Base-by-base conservation (phyloP, 2,113 vertebrate species). In the Solea senegalensis region DNA sequence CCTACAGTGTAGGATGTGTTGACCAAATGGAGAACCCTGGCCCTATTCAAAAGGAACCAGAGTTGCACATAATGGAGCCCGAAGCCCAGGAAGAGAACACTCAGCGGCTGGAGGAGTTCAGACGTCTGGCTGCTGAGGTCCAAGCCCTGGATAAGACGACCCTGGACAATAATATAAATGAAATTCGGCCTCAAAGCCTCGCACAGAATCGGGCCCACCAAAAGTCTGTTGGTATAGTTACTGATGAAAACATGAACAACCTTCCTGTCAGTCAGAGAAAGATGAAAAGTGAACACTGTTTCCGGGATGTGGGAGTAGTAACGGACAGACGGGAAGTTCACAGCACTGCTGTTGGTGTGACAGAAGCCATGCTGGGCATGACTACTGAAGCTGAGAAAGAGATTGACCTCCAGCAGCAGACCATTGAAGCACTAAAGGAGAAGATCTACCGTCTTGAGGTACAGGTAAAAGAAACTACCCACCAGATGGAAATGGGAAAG, bases 401-500 rank as follows among this genome's bases (percentile, higher is more conserved):
- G 92, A 94, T 98, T 9, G 97, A 98, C 75, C 94, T 97, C 60
- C 97, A 98, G 76, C 96, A 98, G 76, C 96, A 98, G 86, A 96
- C 96, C 69, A 98, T 98, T 0, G 96, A 98, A 34, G 88, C 94
- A 6, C 92, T 99, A 45, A 98, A 97, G 69, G 96, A 97, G 41
- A 97, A 98, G 88, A 96, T 99, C 77, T 98, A 96, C 78, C 93
- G 95, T 48, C 82, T 98, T 49, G 97, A 99, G 74, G 96, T 95
- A 34, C 95, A 97, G 80, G 94, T 99, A 60, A 97, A 95, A 62
- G 97, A 99, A 87, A 95, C 95, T 0, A 96, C 96, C 3, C 95
- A 97, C 58, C 92, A 97, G 70, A 94, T 95, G 80, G 97, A 98
- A 84, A 99, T 99, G 97, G 95, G 95, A 7, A 98, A 96, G 85